Conservation (phyloP, 2,888 invertebrate species). For the Idaea dimidiata region DNA sequence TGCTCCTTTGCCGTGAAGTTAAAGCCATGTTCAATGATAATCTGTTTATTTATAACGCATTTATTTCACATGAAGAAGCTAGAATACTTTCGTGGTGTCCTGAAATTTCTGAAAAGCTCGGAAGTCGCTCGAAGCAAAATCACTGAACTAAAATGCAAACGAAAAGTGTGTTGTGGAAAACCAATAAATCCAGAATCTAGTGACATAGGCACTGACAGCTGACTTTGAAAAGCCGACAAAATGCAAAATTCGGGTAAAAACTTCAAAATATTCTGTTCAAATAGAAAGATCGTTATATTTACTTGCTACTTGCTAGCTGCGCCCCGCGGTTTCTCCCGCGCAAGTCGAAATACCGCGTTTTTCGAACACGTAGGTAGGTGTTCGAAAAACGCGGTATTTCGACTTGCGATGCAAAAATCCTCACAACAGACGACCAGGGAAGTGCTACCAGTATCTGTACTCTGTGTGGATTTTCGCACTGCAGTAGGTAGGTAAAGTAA, state of each 20-base stretch:
- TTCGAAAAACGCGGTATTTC: too few relatives aligned
- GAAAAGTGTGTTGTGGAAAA: slow-evolving; percentile 1
- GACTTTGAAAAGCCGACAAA: background rate
- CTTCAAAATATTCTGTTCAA: background rate
- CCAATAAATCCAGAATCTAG: background rate
- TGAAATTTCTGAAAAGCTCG: background rate
- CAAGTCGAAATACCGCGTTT: too few relatives aligned
- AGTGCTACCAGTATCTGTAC: too few relatives aligned
- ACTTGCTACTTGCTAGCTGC: too few relatives aligned
- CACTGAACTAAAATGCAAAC: background rate
- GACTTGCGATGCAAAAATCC: too few relatives aligned
- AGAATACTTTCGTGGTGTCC: background rate
- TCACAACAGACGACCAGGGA: too few relatives aligned
- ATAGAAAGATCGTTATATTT: too few relatives aligned
- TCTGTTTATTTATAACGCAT: background rate
- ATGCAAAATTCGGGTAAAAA: background rate
- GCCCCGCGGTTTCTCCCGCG: too few relatives aligned
- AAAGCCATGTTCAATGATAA: slow-evolving; percentile 53
- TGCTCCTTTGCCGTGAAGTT: slow-evolving; percentile 69
- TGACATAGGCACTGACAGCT: background rate
- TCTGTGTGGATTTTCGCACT: too few relatives aligned
- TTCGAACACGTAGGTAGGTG: too few relatives aligned
- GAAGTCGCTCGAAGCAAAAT: slow-evolving; percentile 4
- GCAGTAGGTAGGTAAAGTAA: too few relatives aligned
- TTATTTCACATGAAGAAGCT: background rate